A percentile compares a stretch with the other conserved stretches of the same genome.
phyloP scores from a whole-genome alignment of 2,888 invertebrate species.

The Eristalis tenax region DNA sequence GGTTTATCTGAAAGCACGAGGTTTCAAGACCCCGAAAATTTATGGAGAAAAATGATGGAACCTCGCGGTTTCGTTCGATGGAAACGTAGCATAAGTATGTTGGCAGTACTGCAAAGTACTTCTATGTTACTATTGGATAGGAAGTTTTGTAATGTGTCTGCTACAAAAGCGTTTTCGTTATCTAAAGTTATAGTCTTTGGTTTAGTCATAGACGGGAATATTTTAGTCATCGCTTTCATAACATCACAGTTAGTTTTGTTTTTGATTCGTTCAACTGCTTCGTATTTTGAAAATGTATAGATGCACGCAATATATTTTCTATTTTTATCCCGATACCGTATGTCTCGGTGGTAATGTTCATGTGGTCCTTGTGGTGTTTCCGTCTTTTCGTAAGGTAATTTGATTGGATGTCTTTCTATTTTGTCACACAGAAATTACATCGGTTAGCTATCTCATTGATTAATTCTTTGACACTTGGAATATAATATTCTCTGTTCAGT shows the following conservation, averaged over 20 bases:
- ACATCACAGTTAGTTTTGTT: conserved; percentile 15
- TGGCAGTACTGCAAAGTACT: not conserved
- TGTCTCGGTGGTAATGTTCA: not conserved
- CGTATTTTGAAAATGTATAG: conserved; percentile 22
- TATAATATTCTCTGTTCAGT: no score
- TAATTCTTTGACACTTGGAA: not conserved
- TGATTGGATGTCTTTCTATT: not conserved
- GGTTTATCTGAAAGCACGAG: no score
- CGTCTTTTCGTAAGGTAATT: no score
- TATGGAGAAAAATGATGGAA: no score
- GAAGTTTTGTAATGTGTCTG: conserved; percentile 1
- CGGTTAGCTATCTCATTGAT: not conserved
- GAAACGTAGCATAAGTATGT: no score
- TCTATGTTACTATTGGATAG: not conserved
- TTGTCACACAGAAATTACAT: not conserved
- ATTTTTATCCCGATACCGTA: conserved; percentile 8
- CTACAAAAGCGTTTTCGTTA: conserved; percentile 17
- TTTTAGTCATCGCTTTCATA: not conserved
- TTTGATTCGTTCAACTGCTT: not conserved
- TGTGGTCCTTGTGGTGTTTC: no score
- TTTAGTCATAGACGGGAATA: no score
- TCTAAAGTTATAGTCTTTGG: conserved; percentile 12
- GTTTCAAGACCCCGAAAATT: no score
- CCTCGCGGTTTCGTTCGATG: no score
- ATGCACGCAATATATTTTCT: not conserved